Conservation (phyloP, 2,797 vertebrate genomes). For the Spheniscus humboldti region DNA sequence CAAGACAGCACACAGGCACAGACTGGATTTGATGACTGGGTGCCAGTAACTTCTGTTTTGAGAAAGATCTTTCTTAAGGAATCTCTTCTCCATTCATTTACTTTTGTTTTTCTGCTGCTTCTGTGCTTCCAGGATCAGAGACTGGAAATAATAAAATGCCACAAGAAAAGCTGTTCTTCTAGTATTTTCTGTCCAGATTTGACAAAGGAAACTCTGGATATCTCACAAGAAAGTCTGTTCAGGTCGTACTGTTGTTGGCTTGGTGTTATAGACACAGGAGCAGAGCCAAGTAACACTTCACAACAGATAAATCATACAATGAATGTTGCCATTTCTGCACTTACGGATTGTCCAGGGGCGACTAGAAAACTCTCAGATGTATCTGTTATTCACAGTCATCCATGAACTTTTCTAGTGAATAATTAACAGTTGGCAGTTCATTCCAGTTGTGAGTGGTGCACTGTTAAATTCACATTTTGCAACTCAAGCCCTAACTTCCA, state of each 20-base stretch:
- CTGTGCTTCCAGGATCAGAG: not conserved
- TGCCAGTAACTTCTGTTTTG: not conserved
- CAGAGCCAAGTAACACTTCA: constrained; percentile 9
- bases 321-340: not conserved
- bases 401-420: not conserved
- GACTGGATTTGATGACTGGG: not conserved
- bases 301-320: not conserved
- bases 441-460: not conserved
- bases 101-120: not conserved
- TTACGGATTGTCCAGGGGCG: not conserved
- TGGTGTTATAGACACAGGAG: not conserved
- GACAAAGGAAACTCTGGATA: not conserved
- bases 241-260: not conserved
- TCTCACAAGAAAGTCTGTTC: not conserved
- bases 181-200: not conserved
- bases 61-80: not conserved
- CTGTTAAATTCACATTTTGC: not conserved
- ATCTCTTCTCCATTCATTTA: not conserved
- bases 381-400: not conserved
- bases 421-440: not conserved
- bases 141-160: not conserved
- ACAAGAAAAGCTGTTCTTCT: not conserved
- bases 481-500: not conserved
- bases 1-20: not conserved
- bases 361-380: not conserved